phyloP scores from a whole-genome alignment of 2,113 vertebrate genomes.

The Oryzias woworae region DNA sequence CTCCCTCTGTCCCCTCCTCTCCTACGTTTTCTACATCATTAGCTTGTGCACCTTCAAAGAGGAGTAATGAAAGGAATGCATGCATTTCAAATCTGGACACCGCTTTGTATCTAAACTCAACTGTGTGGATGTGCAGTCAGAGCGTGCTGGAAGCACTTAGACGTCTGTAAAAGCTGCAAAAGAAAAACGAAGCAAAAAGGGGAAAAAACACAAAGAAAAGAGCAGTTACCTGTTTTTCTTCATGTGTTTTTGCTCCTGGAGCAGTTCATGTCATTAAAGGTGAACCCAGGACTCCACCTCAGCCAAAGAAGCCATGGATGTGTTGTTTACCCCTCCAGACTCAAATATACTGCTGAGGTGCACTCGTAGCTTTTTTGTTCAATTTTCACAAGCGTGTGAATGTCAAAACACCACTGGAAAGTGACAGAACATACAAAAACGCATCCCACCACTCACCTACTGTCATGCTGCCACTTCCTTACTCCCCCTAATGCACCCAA shows the following conservation, averaged over 20 bases:
- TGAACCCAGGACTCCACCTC: background rate
- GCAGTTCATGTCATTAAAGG: slow-evolving; percentile 14
- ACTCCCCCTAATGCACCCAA: too few relatives aligned
- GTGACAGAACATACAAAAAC: too few relatives aligned
- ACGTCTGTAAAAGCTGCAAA: background rate
- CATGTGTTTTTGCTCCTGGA: background rate
- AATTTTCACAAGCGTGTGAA: slow-evolving; percentile 3
- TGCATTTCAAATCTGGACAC: slow-evolving; percentile 41
- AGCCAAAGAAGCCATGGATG: background rate
- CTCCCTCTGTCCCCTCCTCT: slow-evolving; percentile 5
- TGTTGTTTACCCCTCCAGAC: slow-evolving; percentile 14
- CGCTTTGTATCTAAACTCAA: slow-evolving; percentile 1
- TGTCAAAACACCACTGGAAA: too few relatives aligned
- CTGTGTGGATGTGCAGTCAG: background rate
- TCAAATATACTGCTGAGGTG: background rate
- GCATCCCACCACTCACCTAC: too few relatives aligned
- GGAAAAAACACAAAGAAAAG: background rate
- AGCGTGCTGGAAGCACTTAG: background rate
- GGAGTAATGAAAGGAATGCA: slow-evolving; percentile 34
- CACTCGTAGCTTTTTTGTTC: background rate
- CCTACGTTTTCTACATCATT: slow-evolving; percentile 54
- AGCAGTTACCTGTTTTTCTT: background rate
- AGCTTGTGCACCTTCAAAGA: slow-evolving; percentile 55
- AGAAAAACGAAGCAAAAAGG: background rate
- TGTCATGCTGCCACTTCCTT: too few relatives aligned